These are phyloP conservation scores for Uropetala carovei DNA, from an alignment of 2,888 invertebrate genomes.

Conservation along the genomic window DNA sequence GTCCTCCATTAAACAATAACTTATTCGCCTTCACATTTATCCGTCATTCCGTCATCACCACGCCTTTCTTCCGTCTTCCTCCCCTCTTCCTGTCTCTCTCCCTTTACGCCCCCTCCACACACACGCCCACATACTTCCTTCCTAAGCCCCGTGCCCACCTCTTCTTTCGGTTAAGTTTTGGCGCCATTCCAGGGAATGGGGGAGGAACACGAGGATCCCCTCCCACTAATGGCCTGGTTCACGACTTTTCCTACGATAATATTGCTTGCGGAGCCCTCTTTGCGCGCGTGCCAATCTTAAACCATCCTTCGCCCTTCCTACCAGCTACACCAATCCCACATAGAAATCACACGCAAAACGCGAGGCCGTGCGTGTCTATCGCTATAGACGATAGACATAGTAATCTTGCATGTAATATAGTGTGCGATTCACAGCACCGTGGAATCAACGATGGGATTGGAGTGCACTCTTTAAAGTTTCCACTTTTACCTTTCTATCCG, in stretches of 20 bases:
- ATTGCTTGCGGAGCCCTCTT: conserved; percentile 1
- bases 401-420: background rate
- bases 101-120: background rate
- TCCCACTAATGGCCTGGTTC: conserved; percentile 13
- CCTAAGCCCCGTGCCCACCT: background rate
- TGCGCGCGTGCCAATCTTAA: background rate
- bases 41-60: background rate
- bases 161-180: background rate
- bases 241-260: conserved; percentile 32
- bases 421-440: background rate
- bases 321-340: background rate
- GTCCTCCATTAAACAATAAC: no score
- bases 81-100: background rate
- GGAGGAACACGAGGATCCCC: background rate
- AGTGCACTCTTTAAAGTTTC: background rate
- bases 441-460: background rate
- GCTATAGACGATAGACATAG: background rate
- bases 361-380: background rate
- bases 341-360: background rate
- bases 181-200: background rate
- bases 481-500: background rate
- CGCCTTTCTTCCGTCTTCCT: no score
- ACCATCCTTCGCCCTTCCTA: background rate
- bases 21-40: background rate
- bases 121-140: background rate